A percentile compares a stretch with the other conserved stretches of the same genome.
Conservation (phyloP, 2,888 invertebrate genomes). For the Plemyria rubiginata region DNA sequence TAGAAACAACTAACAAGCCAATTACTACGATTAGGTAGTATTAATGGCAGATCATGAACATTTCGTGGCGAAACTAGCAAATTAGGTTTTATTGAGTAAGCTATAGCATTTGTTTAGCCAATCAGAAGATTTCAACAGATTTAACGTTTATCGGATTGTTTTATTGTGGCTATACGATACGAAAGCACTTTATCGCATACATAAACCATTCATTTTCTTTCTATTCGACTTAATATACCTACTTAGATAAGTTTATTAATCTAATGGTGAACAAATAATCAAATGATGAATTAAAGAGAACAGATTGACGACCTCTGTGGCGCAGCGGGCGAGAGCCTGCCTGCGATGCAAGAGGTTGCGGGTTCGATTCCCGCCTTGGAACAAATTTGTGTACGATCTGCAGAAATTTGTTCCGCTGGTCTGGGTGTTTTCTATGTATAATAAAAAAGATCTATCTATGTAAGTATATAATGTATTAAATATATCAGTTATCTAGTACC, state of each 20-base stretch:
- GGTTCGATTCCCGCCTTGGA: too few species aligned
- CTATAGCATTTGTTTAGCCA: constrained; percentile 30
- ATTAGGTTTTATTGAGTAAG: constrained; percentile 35
- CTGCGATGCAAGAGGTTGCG: too few species aligned
- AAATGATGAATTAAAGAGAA: too few species aligned
- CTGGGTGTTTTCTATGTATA: too few species aligned
- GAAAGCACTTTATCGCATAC: not conserved
- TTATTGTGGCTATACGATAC: constrained; percentile 1
- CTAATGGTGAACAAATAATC: too few species aligned
- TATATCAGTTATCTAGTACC: too few species aligned
- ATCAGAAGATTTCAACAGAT: constrained; percentile 34
- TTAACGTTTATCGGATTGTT: constrained; percentile 25
- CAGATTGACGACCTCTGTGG: too few species aligned
- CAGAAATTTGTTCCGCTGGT: too few species aligned
- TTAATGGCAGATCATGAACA: constrained; percentile 41
- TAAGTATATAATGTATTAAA: too few species aligned
- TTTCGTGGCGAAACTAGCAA: constrained; percentile 31
- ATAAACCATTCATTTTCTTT: not conserved
- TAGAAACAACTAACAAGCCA: not conserved
- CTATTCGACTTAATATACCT: not conserved
- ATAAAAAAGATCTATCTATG: too few species aligned
- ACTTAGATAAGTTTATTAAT: not conserved
- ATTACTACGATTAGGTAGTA: constrained; percentile 30
- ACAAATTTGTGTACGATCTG: too few species aligned
- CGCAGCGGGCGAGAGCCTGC: too few species aligned